Conservation (phyloP, 2,888 invertebrate species). For the Perizoma affinitatum region DNA sequence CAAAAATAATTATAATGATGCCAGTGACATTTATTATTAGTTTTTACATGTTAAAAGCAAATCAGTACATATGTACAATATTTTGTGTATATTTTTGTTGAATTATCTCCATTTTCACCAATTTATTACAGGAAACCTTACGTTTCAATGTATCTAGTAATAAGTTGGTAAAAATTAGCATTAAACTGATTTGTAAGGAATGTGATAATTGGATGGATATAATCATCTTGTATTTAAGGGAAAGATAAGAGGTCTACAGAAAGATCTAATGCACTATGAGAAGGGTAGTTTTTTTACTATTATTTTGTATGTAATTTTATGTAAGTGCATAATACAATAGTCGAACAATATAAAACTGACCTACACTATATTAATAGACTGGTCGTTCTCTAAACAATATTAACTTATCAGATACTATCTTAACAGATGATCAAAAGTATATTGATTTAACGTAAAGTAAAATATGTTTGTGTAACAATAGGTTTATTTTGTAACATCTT, state of each 20-base stretch:
- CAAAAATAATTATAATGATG: constrained; percentile 15
- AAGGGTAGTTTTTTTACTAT: constrained; percentile 8
- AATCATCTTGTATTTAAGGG: constrained; percentile 35
- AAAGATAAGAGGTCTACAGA: constrained; percentile 43
- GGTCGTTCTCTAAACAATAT: background rate
- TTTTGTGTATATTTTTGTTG: constrained; percentile 5
- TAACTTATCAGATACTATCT: too few relatives aligned
- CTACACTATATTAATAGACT: background rate
- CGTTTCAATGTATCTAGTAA: constrained; percentile 5
- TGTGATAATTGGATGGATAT: constrained; percentile 70
- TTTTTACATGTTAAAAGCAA: constrained; percentile 1
- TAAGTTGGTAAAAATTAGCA: constrained; percentile 18
- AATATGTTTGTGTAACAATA: too few relatives aligned
- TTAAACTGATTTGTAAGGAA: constrained; percentile 71
- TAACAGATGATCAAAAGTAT: too few relatives aligned
- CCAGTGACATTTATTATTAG: constrained; percentile 19
- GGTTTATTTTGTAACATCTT: too few relatives aligned
- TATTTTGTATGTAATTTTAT: constrained; percentile 11
- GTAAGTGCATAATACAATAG: background rate
- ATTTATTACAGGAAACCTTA: too few relatives aligned
- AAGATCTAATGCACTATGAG: constrained; percentile 36
- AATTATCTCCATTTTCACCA: too few relatives aligned
- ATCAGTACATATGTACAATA: constrained; percentile 13
- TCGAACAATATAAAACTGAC: too few relatives aligned
- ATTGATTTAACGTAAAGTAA: too few relatives aligned